A percentile compares a stretch with the other conserved stretches of the same genome.
Conservation (phyloP, 1,140 invertebrate genomes). For the Muscidifurax raptorellus region DNA sequence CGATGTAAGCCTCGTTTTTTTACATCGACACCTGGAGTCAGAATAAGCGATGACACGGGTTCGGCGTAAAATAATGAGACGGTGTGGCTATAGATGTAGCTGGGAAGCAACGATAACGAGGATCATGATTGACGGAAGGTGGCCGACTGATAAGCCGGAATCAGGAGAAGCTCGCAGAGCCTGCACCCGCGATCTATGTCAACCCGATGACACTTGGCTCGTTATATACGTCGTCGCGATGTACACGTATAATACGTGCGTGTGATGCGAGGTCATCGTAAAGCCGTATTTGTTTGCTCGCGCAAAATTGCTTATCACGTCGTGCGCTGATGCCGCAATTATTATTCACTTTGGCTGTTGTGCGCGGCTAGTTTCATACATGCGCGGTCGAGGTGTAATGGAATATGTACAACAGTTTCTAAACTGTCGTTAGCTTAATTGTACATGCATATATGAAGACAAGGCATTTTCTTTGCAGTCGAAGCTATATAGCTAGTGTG, state of each 20-base stretch:
- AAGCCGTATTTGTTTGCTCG: neutral
- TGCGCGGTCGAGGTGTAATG: neutral
- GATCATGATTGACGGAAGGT: constrained; percentile 28
- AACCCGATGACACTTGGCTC: neutral
- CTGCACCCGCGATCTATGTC: neutral
- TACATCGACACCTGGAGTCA: neutral
- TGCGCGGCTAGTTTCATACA: neutral
- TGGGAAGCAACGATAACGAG: constrained; percentile 6
- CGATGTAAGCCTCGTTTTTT: neutral
- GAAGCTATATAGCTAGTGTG: no score
- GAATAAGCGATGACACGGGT: neutral
- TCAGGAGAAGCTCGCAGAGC: neutral
- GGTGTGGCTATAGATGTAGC: neutral
- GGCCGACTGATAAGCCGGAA: constrained; percentile 24
- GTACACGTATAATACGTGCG: no score
- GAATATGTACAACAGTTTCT: neutral
- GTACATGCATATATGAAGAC: no score
- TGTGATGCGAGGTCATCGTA: neutral
- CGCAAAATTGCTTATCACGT: neutral
- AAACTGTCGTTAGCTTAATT: neutral
- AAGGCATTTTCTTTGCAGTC: no score
- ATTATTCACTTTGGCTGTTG: neutral
- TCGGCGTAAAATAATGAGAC: neutral
- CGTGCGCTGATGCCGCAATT: neutral
- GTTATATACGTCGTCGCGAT: neutral